These are phyloP conservation scores for Jacana jacana DNA, from an alignment of 2,113 vertebrate species.

Conservation along the genomic window DNA sequence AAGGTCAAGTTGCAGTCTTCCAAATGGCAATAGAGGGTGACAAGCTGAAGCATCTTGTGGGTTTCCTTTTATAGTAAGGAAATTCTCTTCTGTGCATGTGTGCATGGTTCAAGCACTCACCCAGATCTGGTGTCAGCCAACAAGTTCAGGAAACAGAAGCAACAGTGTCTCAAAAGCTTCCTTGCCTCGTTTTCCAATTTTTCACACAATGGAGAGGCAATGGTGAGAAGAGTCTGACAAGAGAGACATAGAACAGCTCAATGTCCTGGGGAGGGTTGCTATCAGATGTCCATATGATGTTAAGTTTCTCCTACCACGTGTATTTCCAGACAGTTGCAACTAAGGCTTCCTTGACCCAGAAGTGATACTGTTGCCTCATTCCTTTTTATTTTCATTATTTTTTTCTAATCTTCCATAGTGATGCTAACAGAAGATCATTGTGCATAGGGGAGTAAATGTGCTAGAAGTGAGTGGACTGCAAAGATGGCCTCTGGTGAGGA, in stretches of 20 bases:
- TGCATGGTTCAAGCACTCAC: background rate
- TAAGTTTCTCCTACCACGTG: background rate
- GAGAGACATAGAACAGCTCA: fast-evolving
- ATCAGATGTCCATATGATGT: background rate
- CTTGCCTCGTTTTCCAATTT: background rate
- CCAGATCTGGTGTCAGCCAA: background rate
- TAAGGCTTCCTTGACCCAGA: background rate
- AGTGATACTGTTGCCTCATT: background rate
- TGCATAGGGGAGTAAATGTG: background rate
- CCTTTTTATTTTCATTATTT: background rate
- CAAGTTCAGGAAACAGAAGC: background rate
- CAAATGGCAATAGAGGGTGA: background rate
- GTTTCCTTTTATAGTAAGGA: background rate
- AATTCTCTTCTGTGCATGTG: background rate
- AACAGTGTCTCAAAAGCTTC: fast-evolving
- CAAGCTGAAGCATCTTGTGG: background rate
- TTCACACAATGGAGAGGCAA: background rate
- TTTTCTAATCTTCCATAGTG: background rate
- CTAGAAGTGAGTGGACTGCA: background rate
- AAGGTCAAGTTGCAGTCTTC: background rate
- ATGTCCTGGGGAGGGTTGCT: fast-evolving
- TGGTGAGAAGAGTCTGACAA: background rate
- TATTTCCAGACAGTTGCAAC: background rate
- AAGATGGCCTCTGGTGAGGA: too few relatives aligned
- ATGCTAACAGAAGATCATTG: background rate